phyloP scores from a whole-genome alignment of 2,888 invertebrate species.

The Drosophila demipolita region DNA sequence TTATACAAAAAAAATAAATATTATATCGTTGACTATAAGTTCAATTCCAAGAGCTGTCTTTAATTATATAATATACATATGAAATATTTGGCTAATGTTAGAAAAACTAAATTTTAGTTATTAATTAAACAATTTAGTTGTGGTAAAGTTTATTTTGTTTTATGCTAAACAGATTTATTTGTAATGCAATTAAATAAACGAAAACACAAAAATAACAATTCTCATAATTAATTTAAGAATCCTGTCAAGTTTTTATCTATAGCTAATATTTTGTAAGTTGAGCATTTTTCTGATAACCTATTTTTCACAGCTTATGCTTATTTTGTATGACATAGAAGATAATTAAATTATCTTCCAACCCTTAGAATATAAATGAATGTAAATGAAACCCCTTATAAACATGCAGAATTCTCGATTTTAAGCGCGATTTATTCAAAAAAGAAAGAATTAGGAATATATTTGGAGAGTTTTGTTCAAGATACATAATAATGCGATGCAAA shows the following conservation, averaged over 20 bases:
- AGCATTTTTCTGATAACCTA: background rate
- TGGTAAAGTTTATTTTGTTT: no score
- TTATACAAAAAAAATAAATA: background rate
- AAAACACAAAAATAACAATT: background rate
- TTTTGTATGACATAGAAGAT: background rate
- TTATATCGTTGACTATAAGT: background rate
- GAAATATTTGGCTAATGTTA: no score
- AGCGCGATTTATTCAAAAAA: no score
- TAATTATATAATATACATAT: background rate
- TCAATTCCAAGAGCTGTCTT: background rate
- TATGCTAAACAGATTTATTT: background rate
- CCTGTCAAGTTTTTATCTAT: background rate
- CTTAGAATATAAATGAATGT: background rate
- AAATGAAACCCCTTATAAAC: background rate
- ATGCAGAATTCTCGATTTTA: no score
- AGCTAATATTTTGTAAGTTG: background rate
- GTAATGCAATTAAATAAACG: background rate
- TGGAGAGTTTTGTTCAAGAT: background rate
- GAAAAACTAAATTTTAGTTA: no score
- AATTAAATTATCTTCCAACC: background rate
- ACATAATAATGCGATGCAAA: background rate
- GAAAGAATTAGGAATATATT: no score
- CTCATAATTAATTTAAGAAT: background rate
- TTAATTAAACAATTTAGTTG: no score
- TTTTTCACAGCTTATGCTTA: background rate